Conservation (phyloP, 2,797 vertebrate genomes). For the Lutjanus campechanus region DNA sequence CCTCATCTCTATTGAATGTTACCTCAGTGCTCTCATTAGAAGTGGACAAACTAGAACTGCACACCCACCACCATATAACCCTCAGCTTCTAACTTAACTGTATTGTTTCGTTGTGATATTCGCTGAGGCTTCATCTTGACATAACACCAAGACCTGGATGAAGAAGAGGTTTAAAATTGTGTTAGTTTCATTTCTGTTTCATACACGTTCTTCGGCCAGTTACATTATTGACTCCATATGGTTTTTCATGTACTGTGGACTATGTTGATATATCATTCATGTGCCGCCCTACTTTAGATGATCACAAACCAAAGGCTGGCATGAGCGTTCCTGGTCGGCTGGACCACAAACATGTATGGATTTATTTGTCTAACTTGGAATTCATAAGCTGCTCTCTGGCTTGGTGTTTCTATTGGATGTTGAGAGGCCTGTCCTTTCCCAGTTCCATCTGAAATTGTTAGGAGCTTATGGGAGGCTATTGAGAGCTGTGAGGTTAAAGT, state of each 20-base stretch:
- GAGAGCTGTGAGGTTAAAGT: slow-evolving; percentile 81
- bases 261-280: slow-evolving; percentile 73
- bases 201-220: slow-evolving; percentile 56
- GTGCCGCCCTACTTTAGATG: slow-evolving; percentile 62
- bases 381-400: slow-evolving; percentile 73
- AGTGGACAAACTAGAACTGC: slow-evolving; percentile 44
- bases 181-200: slow-evolving; percentile 66
- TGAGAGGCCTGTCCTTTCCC: slow-evolving; percentile 71
- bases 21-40: slow-evolving; percentile 64
- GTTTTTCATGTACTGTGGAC: slow-evolving; percentile 68
- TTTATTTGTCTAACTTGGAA: slow-evolving; percentile 85
- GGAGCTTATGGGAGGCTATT: slow-evolving; percentile 75
- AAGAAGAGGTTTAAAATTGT: slow-evolving; percentile 61
- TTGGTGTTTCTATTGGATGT: slow-evolving; percentile 81
- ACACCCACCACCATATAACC: background rate
- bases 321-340: slow-evolving; percentile 69
- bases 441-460: slow-evolving; percentile 71
- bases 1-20: slow-evolving; percentile 57
- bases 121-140: slow-evolving; percentile 46
- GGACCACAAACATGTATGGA: slow-evolving; percentile 81
- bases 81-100: slow-evolving; percentile 27
- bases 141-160: slow-evolving; percentile 45
- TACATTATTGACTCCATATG: slow-evolving; percentile 78
- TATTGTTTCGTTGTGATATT: slow-evolving; percentile 47
- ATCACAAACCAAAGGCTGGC: slow-evolving; percentile 77